phyloP scores from a whole-genome alignment of 1,140 invertebrate genomes.

The Apis florea region DNA sequence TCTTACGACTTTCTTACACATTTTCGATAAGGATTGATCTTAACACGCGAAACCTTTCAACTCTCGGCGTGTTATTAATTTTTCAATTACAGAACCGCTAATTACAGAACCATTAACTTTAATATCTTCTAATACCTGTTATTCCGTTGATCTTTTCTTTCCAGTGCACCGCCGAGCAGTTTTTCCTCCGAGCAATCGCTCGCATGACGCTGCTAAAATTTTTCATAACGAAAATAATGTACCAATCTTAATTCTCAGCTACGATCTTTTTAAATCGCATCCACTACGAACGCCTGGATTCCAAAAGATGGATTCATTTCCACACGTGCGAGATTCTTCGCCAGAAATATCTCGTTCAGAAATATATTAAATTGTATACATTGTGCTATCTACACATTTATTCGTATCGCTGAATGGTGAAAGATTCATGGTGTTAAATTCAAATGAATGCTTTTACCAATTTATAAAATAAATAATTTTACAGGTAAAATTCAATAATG shows the following conservation, averaged over 20 bases:
- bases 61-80: constrained; percentile 15
- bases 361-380: too few species aligned
- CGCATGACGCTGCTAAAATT: constrained; percentile 25
- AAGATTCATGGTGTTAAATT: too few species aligned
- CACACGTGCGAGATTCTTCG: too few species aligned
- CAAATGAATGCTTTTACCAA: too few species aligned
- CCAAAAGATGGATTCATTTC: not conserved
- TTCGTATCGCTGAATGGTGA: too few species aligned
- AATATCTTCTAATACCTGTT: constrained; percentile 30
- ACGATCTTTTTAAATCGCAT: constrained; percentile 15
- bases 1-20: not conserved
- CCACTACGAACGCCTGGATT: not conserved
- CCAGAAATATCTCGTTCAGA: too few species aligned
- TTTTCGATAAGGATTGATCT: not conserved
- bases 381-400: too few species aligned
- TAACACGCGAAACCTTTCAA: not conserved
- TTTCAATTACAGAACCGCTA: constrained; percentile 9
- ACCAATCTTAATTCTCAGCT: constrained; percentile 17
- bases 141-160: not conserved
- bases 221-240: not conserved
- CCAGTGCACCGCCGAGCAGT: not conserved
- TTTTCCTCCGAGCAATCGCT: constrained; percentile 12
- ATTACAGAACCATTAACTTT: not conserved
- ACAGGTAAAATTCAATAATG: too few species aligned
- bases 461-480: too few species aligned